Base-by-base conservation (phyloP, 2,113 vertebrate genomes). In the Columba janthina region DNA sequence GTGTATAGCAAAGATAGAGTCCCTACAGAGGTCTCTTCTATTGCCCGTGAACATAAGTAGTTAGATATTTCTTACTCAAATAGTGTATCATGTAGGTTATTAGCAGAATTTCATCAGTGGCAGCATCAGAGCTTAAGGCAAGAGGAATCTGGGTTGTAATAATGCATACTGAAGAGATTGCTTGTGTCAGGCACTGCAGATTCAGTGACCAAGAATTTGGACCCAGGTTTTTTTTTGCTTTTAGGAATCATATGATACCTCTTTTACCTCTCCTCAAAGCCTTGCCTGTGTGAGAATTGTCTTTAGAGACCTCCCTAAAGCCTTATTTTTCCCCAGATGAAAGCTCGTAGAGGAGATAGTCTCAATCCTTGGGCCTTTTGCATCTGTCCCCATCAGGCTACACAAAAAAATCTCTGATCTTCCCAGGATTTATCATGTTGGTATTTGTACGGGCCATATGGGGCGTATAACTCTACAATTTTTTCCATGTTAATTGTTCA, bases 401-500 rank as follows among this genome's bases (percentile, higher is more conserved):
- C 48, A 40, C n/a, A 64, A 38, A 56, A 91, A 36, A 67, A 72
- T 53, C 13, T 58, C 22, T 53, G 2, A 28, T 64, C 19, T 81
- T 81, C 7, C 8, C 42, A 40, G 62, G 8, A 17, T 85, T 18
- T 83, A 48, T 44, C 19, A 10, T 24, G 22, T 48, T 70, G 65
- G 11, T 10, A 54, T 89, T 78, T 75, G 25, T 71, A 69, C 26
- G 74, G 19, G 44, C n/a, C 6, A 19, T 31, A 4, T 61, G 28
- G 11, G 24, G 18, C 70, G 44, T 50, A 7, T 70, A 83, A 83
- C 28, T 46, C 11, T 71, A 56, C 0, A 0, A 13, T 75, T 93
- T 93, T 58, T 84, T 38, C 57, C 11, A 18, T 78, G 32, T 61
- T 79, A 75, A 62, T 83, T 77, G 20, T 58, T 95, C 32, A n/a